Conservation (phyloP, 2,888 invertebrate genomes). For the Synanthedon andrenaeformis region DNA sequence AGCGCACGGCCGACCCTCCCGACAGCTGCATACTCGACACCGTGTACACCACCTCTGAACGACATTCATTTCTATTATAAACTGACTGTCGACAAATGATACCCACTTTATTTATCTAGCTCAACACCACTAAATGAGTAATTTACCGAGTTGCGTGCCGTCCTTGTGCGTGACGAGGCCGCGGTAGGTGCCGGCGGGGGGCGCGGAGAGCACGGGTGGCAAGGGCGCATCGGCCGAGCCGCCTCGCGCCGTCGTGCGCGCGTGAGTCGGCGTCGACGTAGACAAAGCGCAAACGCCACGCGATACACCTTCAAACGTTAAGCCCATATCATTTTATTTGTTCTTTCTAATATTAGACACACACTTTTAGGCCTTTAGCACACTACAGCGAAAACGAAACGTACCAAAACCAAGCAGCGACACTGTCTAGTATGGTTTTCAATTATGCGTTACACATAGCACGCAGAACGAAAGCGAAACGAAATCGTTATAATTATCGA, state of each 20-base stretch:
- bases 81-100: not conserved
- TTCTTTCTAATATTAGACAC: too few species aligned
- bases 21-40: constrained; percentile 63
- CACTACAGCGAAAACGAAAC: too few species aligned
- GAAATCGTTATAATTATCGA: too few species aligned
- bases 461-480: too few species aligned
- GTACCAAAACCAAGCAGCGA: too few species aligned
- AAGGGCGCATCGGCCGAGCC: constrained; percentile 7
- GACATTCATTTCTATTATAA: not conserved
- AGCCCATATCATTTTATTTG: constrained; percentile 6
- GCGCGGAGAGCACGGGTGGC: constrained; percentile 17
- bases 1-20: constrained; percentile 65
- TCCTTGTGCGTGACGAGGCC: constrained; percentile 51
- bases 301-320: constrained; percentile 11
- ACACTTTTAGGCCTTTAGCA: too few species aligned
- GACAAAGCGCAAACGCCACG: constrained; percentile 29
- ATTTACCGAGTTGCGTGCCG: constrained; percentile 53
- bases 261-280: constrained; percentile 51
- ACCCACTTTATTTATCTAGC: too few species aligned
- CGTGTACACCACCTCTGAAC: constrained; percentile 60
- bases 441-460: too few species aligned
- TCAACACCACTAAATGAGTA: too few species aligned
- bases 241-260: constrained; percentile 13
- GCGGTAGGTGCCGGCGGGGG: constrained; percentile 50
- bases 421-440: too few species aligned